A percentile compares a stretch with the other conserved stretches of the same genome.
phyloP scores from a whole-genome alignment of 2,888 invertebrate species.

The Monoplex corrugatus region DNA sequence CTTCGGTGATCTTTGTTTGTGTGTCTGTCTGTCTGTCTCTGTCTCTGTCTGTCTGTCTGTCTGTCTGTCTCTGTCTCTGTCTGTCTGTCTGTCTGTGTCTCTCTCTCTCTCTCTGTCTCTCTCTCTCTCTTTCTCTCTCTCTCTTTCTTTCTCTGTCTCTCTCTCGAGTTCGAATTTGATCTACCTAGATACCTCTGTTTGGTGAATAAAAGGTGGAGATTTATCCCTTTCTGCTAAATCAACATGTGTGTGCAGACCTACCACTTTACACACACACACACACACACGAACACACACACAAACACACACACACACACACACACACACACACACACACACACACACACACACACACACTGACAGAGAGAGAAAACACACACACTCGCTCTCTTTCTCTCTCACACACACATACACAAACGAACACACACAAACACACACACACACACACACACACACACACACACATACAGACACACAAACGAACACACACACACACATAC shows the following conservation, averaged over 20 bases:
- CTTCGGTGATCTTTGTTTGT: not conserved
- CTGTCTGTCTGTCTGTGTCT: too few species aligned
- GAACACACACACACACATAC: not conserved
- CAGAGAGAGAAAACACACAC: not conserved
- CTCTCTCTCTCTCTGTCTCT: too few species aligned
- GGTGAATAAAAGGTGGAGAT: too few species aligned
- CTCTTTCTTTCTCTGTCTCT: too few species aligned
- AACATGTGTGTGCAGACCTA: too few species aligned
- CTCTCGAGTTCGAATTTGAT: too few species aligned
- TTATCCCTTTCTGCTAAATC: too few species aligned
- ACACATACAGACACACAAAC: not conserved
- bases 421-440: too few species aligned
- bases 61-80: too few species aligned
- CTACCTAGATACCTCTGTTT: too few species aligned
- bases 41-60: slow-evolving; percentile 4
- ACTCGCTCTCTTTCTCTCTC: not conserved
- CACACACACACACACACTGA: not conserved
- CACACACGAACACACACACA: not conserved
- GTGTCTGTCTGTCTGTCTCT: slow-evolving; percentile 8
- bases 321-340: not conserved
- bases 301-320: not conserved
- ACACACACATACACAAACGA: too few species aligned
- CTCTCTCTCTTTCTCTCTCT: too few species aligned
- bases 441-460: not conserved
- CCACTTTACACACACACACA: not conserved